Base-by-base conservation (phyloP, 2,888 invertebrate species). In the Arge pagana region DNA sequence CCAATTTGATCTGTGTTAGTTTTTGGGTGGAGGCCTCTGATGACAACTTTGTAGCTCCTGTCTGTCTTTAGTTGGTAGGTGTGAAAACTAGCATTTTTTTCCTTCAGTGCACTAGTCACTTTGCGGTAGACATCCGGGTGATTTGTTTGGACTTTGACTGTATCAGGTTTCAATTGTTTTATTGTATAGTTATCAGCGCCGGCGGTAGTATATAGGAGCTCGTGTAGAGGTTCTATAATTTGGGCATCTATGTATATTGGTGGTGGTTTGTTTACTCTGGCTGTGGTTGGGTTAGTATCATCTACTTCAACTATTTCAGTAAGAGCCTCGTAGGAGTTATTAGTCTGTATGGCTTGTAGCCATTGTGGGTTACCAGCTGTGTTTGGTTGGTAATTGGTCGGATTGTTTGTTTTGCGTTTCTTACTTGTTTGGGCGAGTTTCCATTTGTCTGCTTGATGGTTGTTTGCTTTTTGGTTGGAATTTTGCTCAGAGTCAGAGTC, bases 1-100 rank as follows among this genome's bases (percentile, higher is more conserved):
- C 55, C 56, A 24, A 62, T 55, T 52, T 16, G 23, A 39, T 55
- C 50, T 36, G 24, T 23, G 50, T 36, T 31, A 10, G 28, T 28
- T 15, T 55, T 36, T 10, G 45, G 55, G 41, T 59, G 59, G n/a
- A 59, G 31, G 3, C 43, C 36, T 55, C 54, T 56, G 7, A 61
- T 18, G 15, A 62, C 56, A 18, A 56, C 53, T 24, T 40, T 43
- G 35, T 41, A 61, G 16, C n/a, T 42, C 36, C 42, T 53, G 2
- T 61, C 41, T 40, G 56, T 30, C 39, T 58, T 58, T 26, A 30
- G 28, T 36, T 58, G 58, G 40, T 58, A 61, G 1, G 59, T 58
- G 41, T 54, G 51, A 24, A 54, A 56, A 13, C 53, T 48, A 3
- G 55, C 48, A 1, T 50, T 49, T 41, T 50, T 52, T 16, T 48